Evolutionary conservation across 2,888 invertebrate species (phyloP), one percentile per base, ranked within the genome.

Genomic region (Orthosia gothica): DNA sequence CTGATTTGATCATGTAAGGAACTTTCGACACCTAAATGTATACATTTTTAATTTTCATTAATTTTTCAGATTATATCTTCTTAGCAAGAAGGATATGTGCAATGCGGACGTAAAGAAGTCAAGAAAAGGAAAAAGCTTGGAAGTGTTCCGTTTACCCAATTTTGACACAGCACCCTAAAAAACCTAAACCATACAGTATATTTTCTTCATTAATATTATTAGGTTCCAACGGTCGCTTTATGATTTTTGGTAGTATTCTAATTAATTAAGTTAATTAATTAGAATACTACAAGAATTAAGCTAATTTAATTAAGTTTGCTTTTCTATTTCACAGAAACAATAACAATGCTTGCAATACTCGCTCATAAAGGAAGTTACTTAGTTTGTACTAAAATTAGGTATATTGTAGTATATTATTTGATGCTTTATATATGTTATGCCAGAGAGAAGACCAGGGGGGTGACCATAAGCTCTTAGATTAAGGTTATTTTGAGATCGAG

Each of bases 181-280:
- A 50, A 57, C 32, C 55, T 62, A 55, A 63, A 70, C n/a, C 12
- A 32, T 13, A 65, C 54, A 20, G 5, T 69, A 45, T 73, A 47
- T 72, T 84, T 74, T 71, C 70, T 75, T 77, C 61, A 57, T 74
- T 76, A 68, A 69, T 58, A 11, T 70, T 69, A 70, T 72, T 64
- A 54, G 54, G 23, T 72, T 83, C 61, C 57, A 18, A 55, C 59
- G 55, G 63, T 26, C 26, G 16, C 58, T 26, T 20, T 54, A 64
- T 65, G 16, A 50, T 75, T 79, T 83, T 54, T 23, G 9, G 70
- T 61, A 16, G 70, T 61, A 16, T 67, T 65, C 15, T 55, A 62
- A 50, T n/a, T n/a, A n/a, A n/a, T n/a, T n/a, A n/a, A n/a, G n/a
- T n/a, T n/a, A n/a, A n/a, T n/a, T n/a, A n/a, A n/a, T n/a, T n/a